Evolutionary conservation across 37 sponge, comb jelly and placozoan genomes (phyloP).

Genomic region (Spongia lamella): DNA sequence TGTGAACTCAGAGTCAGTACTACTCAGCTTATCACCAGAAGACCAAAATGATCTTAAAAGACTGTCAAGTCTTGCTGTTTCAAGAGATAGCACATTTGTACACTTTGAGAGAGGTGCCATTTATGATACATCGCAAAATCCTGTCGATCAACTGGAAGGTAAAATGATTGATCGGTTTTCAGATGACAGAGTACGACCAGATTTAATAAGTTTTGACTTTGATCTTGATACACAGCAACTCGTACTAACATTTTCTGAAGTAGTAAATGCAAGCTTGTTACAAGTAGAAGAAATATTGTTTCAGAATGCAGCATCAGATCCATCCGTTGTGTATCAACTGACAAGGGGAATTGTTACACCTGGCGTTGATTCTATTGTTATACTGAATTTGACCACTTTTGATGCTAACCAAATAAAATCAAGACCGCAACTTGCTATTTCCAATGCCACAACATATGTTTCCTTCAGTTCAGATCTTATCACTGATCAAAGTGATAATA

Average conservation of each 20-base stretch:
- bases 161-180: constrained; percentile 18
- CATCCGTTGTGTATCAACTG: constrained; percentile 38
- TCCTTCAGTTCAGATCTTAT: constrained; percentile 70
- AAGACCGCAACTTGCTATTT: constrained; percentile 46
- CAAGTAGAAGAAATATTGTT: constrained; percentile 60
- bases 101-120: constrained; percentile 40
- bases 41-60: constrained; percentile 80
- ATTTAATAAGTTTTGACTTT: constrained; percentile 58
- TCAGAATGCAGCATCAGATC: constrained; percentile 15
- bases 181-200: constrained; percentile 62
- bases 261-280: constrained; percentile 65
- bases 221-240: constrained; percentile 66
- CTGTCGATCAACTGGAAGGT: constrained; percentile 34
- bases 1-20: constrained; percentile 14
- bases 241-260: constrained; percentile 72
- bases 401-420: constrained; percentile 70
- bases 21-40: constrained; percentile 32
- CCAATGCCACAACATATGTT: constrained; percentile 58
- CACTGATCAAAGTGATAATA: constrained; percentile 77
- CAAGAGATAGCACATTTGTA: constrained; percentile 57
- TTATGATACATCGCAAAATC: constrained; percentile 43
- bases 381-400: constrained; percentile 29
- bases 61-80: constrained; percentile 56
- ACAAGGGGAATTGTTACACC: constrained; percentile 54
- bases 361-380: constrained; percentile 27